Evolutionary conservation across 2,113 vertebrate species (phyloP).

Genomic region (Anhinga anhinga): DNA sequence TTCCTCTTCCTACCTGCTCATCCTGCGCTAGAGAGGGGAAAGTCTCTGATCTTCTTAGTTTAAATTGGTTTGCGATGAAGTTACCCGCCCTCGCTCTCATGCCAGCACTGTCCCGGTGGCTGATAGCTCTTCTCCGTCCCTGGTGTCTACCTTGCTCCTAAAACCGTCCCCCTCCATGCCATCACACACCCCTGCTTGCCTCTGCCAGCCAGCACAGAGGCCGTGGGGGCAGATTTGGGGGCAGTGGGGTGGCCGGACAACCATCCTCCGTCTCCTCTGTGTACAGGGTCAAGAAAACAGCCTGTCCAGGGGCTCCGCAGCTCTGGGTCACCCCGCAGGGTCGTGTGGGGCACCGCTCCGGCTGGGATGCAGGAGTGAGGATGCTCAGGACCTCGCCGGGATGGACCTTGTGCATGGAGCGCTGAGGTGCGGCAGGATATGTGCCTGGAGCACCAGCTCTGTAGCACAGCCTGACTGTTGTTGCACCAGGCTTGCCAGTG

Average conservation of each 20-base stretch:
- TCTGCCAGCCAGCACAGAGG: neutral
- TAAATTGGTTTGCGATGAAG: neutral
- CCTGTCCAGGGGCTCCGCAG: neutral
- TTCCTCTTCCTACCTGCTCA: neutral
- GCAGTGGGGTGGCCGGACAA: neutral
- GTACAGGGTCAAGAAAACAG: neutral
- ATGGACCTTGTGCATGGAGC: neutral
- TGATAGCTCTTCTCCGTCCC: neutral
- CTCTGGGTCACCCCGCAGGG: neutral
- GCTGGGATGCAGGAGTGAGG: neutral
- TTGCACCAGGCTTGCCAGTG: neutral
- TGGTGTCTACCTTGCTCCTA: neutral
- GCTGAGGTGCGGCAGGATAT: neutral
- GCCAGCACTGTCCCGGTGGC: neutral
- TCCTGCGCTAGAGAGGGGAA: neutral
- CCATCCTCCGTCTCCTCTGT: neutral
- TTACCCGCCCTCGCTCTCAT: accelerated
- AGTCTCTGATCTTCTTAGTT: neutral
- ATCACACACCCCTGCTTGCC: neutral
- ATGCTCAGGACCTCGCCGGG: neutral
- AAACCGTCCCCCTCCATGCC: neutral
- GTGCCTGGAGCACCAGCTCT: neutral
- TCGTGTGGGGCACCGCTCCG: neutral
- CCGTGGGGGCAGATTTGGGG: neutral
- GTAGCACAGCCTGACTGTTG: neutral